Base-by-base conservation (phyloP, 2,888 invertebrate species). In the Agrochola circellaris region DNA sequence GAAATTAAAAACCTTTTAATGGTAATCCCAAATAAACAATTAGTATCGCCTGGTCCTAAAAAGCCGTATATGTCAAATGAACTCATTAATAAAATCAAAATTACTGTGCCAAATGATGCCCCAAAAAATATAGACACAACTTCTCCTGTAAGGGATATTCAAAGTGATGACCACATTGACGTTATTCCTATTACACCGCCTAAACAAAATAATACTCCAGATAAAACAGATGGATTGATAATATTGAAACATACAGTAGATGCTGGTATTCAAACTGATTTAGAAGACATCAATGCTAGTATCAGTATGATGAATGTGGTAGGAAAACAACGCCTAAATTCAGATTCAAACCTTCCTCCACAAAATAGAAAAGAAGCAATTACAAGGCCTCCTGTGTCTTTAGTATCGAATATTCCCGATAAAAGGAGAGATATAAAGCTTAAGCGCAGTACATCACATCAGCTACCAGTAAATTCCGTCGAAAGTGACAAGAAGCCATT, bases 251-350 rank as follows among this genome's bases (percentile, higher is more conserved):
- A 48, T 60, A 90, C 88, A 13, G 77, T 74, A 15, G 91, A 93
- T 83, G 87, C 89, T 56, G 89, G 88, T 20, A 90, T 92, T 67
- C 93, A 93, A 88, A 93, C 92, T 26, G 89, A 92, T 66, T 75
- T 72, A 38, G 77, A 66, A 48, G 74, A 61, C 51, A 74, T 74
- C 54, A 67, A 62, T 72, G 76, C 76, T 38, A 58, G 34, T 26
- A 67, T 45, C 20, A 66, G 38, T 34, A 61, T 42, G 2, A 64
- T 42, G 4, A 74, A 56, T n/a, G 15, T 58, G 38, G n/a, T 58
- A 45, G 62, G 54, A 71, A 42, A 69, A 38, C 64, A 74, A 67
- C 42, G 17, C 34, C 20, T 51, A 15, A 70, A 64, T 45, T 1
- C 20, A 60, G 62, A 23, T 72, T 58, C 65, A 45, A 60, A 66